These are phyloP conservation scores for Sceliomorpha sp. DNA, from an alignment of 2,888 invertebrate species.

Conservation along the genomic window DNA sequence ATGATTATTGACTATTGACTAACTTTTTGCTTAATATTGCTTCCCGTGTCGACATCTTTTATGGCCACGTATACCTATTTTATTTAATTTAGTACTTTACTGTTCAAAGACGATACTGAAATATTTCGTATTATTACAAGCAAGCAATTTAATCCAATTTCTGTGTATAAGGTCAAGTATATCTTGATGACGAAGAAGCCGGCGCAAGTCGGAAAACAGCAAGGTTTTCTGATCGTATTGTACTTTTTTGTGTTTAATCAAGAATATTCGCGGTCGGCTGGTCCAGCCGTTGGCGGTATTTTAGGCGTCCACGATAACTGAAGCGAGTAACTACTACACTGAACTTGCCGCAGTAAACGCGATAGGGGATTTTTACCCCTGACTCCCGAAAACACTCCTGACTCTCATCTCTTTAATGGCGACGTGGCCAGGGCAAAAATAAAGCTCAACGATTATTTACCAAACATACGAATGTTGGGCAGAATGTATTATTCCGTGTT, in stretches of 20 bases:
- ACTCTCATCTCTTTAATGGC: conserved; percentile 62
- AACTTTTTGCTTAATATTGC: too few species aligned
- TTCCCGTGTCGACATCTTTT: too few species aligned
- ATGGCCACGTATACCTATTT: too few species aligned
- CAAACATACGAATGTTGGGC: conserved; percentile 47
- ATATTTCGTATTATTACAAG: conserved; percentile 31
- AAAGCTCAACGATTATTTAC: conserved; percentile 53
- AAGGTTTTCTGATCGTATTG: conserved; percentile 23
- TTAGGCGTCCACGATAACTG: conserved; percentile 58
- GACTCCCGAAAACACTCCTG: conserved; percentile 51
- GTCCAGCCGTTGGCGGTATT: conserved; percentile 57
- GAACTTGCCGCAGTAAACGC: conserved; percentile 48
- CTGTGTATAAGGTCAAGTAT: conserved; percentile 62
- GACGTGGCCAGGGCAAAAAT: conserved; percentile 49
- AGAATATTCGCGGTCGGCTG: conserved; percentile 78
- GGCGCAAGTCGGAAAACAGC: conserved; percentile 52
- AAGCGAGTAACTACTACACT: conserved; percentile 49
- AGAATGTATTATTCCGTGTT: conserved; percentile 53
- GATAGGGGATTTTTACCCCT: conserved; percentile 50
- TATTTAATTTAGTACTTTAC: too few species aligned
- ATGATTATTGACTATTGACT: too few species aligned
- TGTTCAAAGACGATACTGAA: background rate
- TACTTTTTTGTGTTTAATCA: conserved; percentile 78
- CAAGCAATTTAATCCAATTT: conserved; percentile 65
- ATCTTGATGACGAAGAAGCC: conserved; percentile 63